Conservation (phyloP, 2,797 vertebrate species). For the Lacerta viridis region DNA sequence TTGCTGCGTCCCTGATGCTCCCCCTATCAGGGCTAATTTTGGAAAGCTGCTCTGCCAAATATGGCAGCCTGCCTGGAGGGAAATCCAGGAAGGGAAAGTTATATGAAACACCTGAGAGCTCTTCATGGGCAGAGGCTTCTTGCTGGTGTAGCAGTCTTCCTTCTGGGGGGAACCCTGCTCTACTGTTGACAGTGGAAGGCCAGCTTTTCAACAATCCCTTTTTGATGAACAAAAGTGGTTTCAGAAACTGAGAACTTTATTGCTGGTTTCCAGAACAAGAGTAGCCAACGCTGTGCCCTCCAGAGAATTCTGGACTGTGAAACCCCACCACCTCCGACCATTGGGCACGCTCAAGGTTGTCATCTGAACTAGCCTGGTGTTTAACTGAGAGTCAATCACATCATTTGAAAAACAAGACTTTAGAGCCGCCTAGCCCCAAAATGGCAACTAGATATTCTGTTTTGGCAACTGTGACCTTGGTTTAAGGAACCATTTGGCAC, state of each 20-base stretch:
- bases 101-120: neutral
- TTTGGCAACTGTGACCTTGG: too few species aligned
- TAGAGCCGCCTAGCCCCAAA: too few species aligned
- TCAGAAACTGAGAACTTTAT: conserved; percentile 1
- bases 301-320: neutral
- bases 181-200: neutral
- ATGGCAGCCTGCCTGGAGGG: conserved; percentile 10
- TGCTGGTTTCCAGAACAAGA: neutral
- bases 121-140: neutral
- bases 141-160: neutral
- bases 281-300: neutral
- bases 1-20: conserved; percentile 18
- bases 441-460: too few species aligned
- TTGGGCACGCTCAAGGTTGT: neutral
- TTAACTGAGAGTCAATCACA: too few species aligned
- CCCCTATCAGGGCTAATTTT: neutral
- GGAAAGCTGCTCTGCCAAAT: neutral
- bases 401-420: too few species aligned
- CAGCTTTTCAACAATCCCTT: neutral
- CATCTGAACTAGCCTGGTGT: too few species aligned
- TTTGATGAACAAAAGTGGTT: neutral
- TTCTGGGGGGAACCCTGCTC: neutral
- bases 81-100: neutral
- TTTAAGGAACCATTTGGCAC: too few species aligned
- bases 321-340: neutral